Conservation (phyloP, 2,113 vertebrate genomes). For the Fulmarus glacialis region DNA sequence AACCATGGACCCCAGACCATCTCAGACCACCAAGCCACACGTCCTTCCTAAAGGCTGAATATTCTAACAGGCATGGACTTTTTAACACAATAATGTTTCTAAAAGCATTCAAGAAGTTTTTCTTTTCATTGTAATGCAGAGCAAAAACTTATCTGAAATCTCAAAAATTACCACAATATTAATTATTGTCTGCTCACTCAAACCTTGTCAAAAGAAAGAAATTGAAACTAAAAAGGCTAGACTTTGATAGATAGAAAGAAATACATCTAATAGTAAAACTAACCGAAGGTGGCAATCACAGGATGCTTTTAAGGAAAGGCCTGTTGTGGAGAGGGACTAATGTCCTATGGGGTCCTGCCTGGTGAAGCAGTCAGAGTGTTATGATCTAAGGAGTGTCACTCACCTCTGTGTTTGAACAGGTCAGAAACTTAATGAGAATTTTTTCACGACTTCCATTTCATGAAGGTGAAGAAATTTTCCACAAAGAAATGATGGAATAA, state of each 20-base stretch:
- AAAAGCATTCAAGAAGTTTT: background rate
- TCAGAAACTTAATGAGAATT: background rate
- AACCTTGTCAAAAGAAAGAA: background rate
- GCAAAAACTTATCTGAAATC: background rate
- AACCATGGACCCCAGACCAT: background rate
- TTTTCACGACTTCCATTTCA: background rate
- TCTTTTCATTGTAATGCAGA: background rate
- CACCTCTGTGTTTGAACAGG: background rate
- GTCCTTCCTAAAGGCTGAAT: background rate
- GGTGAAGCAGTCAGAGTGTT: background rate
- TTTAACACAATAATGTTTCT: background rate
- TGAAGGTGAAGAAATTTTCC: background rate
- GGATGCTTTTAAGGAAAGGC: background rate
- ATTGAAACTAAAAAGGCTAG: background rate
- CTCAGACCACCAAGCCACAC: background rate
- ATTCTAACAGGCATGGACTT: background rate
- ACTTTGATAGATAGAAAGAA: background rate
- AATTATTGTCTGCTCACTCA: background rate
- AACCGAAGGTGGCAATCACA: rapidly evolving
- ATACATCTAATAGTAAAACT: background rate
- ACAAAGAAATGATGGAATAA: background rate
- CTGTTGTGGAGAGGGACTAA: background rate
- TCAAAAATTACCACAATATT: background rate
- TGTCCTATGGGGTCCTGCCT: background rate
- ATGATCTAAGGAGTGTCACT: rapidly evolving